Evolutionary conservation across 2,888 invertebrate species (phyloP).

Genomic region (Rugalucina vietnamica): DNA sequence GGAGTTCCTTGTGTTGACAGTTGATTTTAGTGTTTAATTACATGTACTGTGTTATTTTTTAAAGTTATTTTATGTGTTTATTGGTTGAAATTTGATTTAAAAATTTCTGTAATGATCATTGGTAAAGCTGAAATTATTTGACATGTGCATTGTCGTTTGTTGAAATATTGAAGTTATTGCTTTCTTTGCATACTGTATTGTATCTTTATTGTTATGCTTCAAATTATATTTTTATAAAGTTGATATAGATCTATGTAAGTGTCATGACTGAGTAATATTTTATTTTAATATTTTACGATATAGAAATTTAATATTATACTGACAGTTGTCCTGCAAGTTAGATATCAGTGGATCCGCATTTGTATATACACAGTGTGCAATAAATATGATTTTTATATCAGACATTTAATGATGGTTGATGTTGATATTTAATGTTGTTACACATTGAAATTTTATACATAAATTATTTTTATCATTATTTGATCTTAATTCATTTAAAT

Average conservation of each 20-base stretch:
- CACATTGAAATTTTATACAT: neutral
- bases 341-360: too few relatives aligned
- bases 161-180: neutral
- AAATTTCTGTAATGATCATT: neutral
- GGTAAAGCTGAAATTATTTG: neutral
- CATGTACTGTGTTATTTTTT: neutral
- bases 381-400: too few relatives aligned
- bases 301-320: too few relatives aligned
- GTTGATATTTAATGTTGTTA: too few relatives aligned
- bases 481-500: neutral
- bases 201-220: too few relatives aligned
- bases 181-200: neutral
- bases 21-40: neutral
- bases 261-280: too few relatives aligned
- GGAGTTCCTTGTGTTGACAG: neutral
- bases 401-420: too few relatives aligned
- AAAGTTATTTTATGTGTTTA: neutral
- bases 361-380: too few relatives aligned
- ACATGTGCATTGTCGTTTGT: neutral
- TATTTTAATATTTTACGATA: too few relatives aligned
- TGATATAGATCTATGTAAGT: too few relatives aligned
- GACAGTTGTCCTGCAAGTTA: too few relatives aligned
- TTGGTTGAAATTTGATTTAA: neutral
- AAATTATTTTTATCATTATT: neutral
- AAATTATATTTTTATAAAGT: too few relatives aligned